Conservation (phyloP, 2,888 invertebrate genomes). For the Ectemnius continuus region DNA sequence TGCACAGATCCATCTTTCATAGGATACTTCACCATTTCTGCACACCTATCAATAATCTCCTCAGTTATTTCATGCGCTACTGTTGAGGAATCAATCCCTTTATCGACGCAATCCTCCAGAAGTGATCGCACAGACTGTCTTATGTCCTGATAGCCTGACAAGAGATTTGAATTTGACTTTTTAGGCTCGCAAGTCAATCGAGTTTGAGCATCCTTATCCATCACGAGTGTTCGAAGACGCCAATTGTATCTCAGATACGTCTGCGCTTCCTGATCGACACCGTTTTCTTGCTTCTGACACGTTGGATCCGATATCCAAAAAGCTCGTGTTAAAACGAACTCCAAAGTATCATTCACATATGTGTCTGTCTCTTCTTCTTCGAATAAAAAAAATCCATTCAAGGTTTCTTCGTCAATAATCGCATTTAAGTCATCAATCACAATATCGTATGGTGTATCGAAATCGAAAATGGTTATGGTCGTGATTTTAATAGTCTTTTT, state of each 20-base stretch:
- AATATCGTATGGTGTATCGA: not conserved
- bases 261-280: slow-evolving; percentile 34
- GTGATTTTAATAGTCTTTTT: slow-evolving; percentile 43
- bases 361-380: slow-evolving; percentile 17
- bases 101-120: slow-evolving; percentile 51
- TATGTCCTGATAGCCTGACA: slow-evolving; percentile 46
- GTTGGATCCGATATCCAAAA: slow-evolving; percentile 60
- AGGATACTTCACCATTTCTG: slow-evolving; percentile 42
- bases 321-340: slow-evolving; percentile 51
- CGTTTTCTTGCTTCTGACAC: not conserved
- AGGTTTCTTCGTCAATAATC: not conserved
- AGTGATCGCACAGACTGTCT: slow-evolving; percentile 37
- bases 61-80: slow-evolving; percentile 49
- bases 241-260: slow-evolving; percentile 56
- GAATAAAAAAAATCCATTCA: slow-evolving; percentile 2
- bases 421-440: slow-evolving; percentile 19
- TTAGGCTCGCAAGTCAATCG: slow-evolving; percentile 59
- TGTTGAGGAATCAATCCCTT: slow-evolving; percentile 37
- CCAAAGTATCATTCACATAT: slow-evolving; percentile 44
- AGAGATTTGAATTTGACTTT: slow-evolving; percentile 57
- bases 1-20: slow-evolving; percentile 47
- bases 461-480: slow-evolving; percentile 51
- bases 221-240: slow-evolving; percentile 32
- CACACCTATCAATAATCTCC: slow-evolving; percentile 56
- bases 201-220: slow-evolving; percentile 59